Percentiles rank a stretch among this genome's conserved stretches.
Evolutionary conservation across 2,888 invertebrate genomes (phyloP).

Genomic region (Halictus quadricinctus): DNA sequence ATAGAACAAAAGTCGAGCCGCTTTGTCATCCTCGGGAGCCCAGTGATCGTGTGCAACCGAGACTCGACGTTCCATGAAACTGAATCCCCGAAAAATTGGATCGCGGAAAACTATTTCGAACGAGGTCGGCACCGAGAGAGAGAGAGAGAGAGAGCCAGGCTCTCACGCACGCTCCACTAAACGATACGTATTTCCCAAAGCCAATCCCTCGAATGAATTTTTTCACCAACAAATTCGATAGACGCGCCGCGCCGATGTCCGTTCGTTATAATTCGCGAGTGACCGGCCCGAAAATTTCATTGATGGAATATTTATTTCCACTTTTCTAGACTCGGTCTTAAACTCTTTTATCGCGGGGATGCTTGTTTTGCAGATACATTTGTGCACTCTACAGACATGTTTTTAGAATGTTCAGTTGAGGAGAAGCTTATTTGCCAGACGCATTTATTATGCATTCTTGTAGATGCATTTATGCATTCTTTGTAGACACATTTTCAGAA

Average conservation of each 20-base stretch:
- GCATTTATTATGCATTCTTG: no score
- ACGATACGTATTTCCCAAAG: not conserved
- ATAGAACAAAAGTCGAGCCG: constrained; percentile 47
- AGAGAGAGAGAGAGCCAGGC: not conserved
- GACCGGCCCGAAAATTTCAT: not conserved
- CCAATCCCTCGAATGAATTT: not conserved
- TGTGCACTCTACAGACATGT: not conserved
- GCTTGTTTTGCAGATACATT: not conserved
- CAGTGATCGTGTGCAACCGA: constrained; percentile 42
- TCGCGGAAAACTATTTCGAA: constrained; percentile 11
- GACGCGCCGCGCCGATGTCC: not conserved
- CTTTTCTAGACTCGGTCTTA: not conserved
- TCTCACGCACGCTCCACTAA: not conserved
- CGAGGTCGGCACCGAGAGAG: not conserved
- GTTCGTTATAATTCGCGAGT: not conserved
- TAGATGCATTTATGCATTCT: no score
- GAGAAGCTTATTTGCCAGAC: no score
- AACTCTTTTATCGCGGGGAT: not conserved
- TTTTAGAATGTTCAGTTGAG: no score
- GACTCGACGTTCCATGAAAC: constrained; percentile 16
- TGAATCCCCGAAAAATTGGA: constrained; percentile 25
- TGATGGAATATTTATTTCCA: not conserved
- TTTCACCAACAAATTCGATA: not conserved
- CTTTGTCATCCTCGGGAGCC: constrained; percentile 37
- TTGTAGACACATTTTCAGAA: no score